phyloP scores from a whole-genome alignment of 2,797 vertebrate species.

The Numenius phaeopus region DNA sequence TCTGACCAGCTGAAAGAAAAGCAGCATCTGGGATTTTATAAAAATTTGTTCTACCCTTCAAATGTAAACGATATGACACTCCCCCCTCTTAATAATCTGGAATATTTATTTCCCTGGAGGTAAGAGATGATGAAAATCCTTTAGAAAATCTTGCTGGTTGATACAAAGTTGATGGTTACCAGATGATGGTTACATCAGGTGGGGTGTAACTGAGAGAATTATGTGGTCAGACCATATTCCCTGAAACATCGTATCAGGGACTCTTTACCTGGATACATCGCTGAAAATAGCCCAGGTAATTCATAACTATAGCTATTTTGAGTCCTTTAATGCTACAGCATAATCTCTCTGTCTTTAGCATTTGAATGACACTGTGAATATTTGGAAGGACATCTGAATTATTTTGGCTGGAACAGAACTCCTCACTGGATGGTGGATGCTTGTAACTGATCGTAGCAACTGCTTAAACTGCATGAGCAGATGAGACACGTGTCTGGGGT shows the following conservation, averaged over 20 bases:
- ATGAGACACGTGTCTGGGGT: neutral
- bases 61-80: neutral
- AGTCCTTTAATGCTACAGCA: neutral
- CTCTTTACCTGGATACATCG: neutral
- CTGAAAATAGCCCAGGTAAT: neutral
- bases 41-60: too few relatives aligned
- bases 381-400: conserved; percentile 33
- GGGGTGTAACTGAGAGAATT: neutral
- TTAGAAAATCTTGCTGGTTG: neutral
- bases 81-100: neutral
- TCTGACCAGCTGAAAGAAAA: neutral
- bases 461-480: neutral
- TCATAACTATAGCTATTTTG: neutral
- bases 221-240: neutral
- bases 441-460: conserved; percentile 38
- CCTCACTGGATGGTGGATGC: neutral
- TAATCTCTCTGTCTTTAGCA: neutral
- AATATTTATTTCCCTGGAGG: neutral
- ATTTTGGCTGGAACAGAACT: conserved; percentile 41
- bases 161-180: neutral
- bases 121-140: neutral
- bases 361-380: neutral
- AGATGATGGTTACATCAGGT: neutral
- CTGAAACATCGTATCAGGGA: neutral
- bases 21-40: neutral